A percentile compares a stretch with the other conserved stretches of the same genome.
Evolutionary conservation across 2,888 invertebrate genomes (phyloP).

Genomic region (Biston betularia): DNA sequence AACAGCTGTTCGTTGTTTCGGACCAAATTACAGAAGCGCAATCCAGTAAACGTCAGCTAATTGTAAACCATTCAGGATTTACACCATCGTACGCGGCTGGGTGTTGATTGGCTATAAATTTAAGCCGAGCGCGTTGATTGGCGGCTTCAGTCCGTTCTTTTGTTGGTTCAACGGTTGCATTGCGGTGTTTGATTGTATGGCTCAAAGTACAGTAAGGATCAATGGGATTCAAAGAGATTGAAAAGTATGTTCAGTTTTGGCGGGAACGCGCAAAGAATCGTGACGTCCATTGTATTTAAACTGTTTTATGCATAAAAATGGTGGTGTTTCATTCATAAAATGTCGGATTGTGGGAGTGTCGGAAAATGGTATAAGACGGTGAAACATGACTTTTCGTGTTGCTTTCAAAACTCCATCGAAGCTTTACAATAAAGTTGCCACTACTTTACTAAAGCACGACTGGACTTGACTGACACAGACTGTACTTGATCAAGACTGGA

Average conservation of each 20-base stretch:
- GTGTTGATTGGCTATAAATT: constrained; percentile 74
- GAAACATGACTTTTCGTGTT: no score
- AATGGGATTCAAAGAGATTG: background rate
- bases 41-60: constrained; percentile 56
- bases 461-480: no score
- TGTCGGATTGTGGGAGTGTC: no score
- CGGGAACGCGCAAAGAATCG: no score
- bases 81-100: constrained; percentile 53
- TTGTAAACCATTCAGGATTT: constrained; percentile 65
- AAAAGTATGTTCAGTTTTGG: background rate
- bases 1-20: constrained; percentile 21
- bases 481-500: no score
- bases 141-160: constrained; percentile 55
- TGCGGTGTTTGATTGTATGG: constrained; percentile 35
- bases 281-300: no score
- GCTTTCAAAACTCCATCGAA: no score
- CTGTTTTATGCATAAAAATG: no score
- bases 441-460: no score
- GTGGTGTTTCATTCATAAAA: no score
- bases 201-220: background rate
- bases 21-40: constrained; percentile 45
- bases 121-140: constrained; percentile 61
- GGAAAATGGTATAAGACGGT: no score
- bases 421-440: no score
- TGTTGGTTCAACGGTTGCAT: constrained; percentile 44